These are phyloP conservation scores for Myopa tessellatipennis DNA, from an alignment of 2,888 invertebrate genomes.

Conservation along the genomic window DNA sequence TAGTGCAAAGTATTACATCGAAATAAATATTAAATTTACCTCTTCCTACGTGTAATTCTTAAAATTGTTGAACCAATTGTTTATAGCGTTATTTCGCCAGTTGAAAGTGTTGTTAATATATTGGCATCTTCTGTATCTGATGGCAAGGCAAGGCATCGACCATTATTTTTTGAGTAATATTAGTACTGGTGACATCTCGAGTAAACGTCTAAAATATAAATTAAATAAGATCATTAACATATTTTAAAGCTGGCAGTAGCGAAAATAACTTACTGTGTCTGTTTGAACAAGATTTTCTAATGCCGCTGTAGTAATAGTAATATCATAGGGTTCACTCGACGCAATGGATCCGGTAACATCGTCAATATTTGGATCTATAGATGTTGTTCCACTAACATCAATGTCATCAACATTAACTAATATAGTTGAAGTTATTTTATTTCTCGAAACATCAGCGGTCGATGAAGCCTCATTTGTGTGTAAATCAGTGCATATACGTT, in stretches of 20 bases:
- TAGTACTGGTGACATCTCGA: constrained; percentile 16
- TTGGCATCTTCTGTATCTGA: constrained; percentile 65
- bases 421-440: neutral
- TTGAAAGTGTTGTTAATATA: no score
- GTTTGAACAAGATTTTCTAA: no score
- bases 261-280: neutral
- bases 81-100: no score
- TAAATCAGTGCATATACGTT: neutral
- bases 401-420: constrained; percentile 47
- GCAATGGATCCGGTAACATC: neutral
- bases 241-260: neutral
- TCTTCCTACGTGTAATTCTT: neutral
- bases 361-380: constrained; percentile 1
- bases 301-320: neutral
- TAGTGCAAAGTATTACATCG: neutral
- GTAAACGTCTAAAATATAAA: neutral
- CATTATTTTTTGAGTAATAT: constrained; percentile 17
- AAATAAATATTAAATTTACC: neutral
- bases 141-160: constrained; percentile 50
- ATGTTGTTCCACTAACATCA: constrained; percentile 54
- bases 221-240: neutral
- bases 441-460: neutral
- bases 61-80: no score
- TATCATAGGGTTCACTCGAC: neutral
- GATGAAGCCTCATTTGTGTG: constrained; percentile 14